Base-by-base conservation (phyloP, 2,888 invertebrate species). In the Tachystola acroxantha region DNA sequence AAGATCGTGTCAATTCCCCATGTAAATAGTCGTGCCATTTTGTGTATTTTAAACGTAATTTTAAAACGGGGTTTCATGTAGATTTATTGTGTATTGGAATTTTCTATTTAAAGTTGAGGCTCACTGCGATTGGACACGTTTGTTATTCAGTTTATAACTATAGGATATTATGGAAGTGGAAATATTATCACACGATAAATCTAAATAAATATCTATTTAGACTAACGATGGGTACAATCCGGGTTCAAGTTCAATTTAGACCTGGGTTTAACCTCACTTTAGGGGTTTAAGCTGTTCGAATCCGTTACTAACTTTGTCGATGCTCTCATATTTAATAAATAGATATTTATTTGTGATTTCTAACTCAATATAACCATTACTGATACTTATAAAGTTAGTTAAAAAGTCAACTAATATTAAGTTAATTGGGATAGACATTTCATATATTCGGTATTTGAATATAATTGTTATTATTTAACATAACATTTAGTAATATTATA, bases 11-110 rank as follows among this genome's bases (percentile, higher is more conserved):
- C 85, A 86, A 85, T 86, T 84, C 72, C 81, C 65, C 57, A 62
- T 85, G 84, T 84, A 84, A 61, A 85, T 85, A 85, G 68, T 73
- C 58, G 85, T 85, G 85, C 85, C 84, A 85, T 85, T 73, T 46
- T 60, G 55, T 71, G 64, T 76, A 70, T 64, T 69, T 61, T 61
- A 64, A 62, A 64, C 53, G 45, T 54, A 58, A 52, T 55, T 52
- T 51, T 57, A 60, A 57, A 50, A 54, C 11, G 57, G 59, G 57
- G 43, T 66, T 64, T 66, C 63, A 66, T 75, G 63, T 72, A 65
- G 29, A 27, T 7, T 4, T 20, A 20, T 20, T 24, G n/a, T 24
- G 24, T 24, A 24, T n/a, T 32, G 29, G 12, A 59, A 54, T 51
- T 62, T 62, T 64, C 39, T 42, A 41, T 42, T 39, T 51, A 50